Percentiles rank a stretch among this genome's conserved stretches.
Conservation (phyloP, 2,113 vertebrate genomes). For the Ifrita kowaldi region DNA sequence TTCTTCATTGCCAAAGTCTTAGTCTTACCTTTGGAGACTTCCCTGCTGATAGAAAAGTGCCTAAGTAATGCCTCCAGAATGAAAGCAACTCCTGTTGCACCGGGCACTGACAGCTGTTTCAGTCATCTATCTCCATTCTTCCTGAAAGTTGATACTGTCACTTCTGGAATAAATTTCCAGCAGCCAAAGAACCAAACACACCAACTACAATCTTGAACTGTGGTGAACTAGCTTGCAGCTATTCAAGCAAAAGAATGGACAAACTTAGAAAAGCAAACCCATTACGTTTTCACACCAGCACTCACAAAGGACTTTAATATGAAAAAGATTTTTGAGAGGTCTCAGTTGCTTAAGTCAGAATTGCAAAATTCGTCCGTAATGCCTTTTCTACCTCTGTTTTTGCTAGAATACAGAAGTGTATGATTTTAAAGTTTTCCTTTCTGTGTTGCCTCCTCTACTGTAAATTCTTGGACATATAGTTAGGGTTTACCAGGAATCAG, state of each 20-base stretch:
- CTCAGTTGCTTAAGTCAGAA: not conserved
- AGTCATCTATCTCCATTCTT: not conserved
- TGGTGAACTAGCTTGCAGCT: not conserved
- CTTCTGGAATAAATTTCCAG: constrained; percentile 3
- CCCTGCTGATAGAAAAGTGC: not conserved
- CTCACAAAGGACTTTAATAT: not conserved
- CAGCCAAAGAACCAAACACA: constrained; percentile 38
- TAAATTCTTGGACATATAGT: not conserved
- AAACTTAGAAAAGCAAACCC: not conserved
- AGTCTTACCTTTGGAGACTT: not conserved
- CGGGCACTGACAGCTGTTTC: not conserved
- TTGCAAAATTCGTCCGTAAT: not conserved
- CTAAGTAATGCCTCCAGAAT: not conserved
- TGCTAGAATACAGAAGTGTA: not conserved
- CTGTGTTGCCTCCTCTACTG: not conserved
- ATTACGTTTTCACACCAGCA: not conserved
- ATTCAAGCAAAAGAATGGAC: not conserved
- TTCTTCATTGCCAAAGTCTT: not conserved
- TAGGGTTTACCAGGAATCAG: not conserved
- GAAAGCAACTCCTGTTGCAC: not conserved
- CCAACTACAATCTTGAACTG: constrained; percentile 1
- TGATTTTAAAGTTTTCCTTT: not conserved
- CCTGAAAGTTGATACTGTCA: constrained; percentile 41
- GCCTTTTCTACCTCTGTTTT: not conserved
- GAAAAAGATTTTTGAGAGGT: not conserved